These are phyloP conservation scores for Apantesis nais DNA, from an alignment of 2,888 invertebrate species.

Conservation along the genomic window DNA sequence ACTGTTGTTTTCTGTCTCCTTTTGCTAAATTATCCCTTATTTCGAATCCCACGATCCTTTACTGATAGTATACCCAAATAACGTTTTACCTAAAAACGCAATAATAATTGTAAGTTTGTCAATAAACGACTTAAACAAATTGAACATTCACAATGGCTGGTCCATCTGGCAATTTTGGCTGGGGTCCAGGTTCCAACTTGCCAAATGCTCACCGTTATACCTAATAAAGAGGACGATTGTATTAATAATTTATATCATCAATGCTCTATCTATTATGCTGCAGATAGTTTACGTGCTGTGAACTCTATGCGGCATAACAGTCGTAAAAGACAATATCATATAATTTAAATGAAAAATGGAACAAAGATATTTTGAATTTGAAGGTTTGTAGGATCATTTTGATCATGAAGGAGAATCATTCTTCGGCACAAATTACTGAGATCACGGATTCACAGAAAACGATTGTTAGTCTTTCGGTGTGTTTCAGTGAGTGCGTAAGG, in stretches of 20 bases:
- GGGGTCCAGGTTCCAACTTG: constrained; percentile 41
- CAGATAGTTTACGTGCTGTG: not conserved
- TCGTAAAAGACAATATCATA: too few species aligned
- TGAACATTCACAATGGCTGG: constrained; percentile 27
- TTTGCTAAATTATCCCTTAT: constrained; percentile 1
- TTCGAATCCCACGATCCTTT: constrained; percentile 14
- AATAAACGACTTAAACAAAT: constrained; percentile 34
- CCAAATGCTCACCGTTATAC: constrained; percentile 44
- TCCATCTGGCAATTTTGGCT: constrained; percentile 53
- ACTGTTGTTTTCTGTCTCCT: constrained; percentile 6
- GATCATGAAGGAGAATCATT: too few species aligned
- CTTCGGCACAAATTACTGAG: too few species aligned
- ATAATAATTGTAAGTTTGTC: constrained; percentile 31
- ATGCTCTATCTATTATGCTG: constrained; percentile 12
- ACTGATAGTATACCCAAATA: constrained; percentile 6
- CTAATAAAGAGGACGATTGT: constrained; percentile 25
- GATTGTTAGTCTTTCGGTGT: too few species aligned
- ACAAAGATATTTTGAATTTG: too few species aligned
- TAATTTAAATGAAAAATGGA: too few species aligned
- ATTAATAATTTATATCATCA: constrained; percentile 35
- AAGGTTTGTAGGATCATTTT: not conserved
- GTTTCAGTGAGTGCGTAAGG: too few species aligned
- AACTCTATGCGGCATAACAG: too few species aligned
- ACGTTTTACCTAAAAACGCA: constrained; percentile 27
- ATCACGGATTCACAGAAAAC: too few species aligned